Evolutionary conservation across 37 sponge, comb jelly and placozoan genomes (phyloP).

Genomic region (Oopsacas minuta): DNA sequence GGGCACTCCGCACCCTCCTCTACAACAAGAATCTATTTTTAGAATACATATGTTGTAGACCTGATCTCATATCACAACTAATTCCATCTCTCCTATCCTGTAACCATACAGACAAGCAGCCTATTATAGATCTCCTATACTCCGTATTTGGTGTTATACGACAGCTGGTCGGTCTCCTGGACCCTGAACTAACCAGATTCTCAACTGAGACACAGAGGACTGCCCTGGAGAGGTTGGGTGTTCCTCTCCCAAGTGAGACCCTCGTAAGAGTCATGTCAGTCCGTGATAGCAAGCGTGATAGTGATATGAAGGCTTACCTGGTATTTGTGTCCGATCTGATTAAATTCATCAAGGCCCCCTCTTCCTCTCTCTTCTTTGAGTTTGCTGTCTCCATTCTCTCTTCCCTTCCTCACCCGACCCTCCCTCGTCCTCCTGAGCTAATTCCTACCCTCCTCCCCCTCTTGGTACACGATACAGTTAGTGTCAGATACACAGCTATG

Average conservation of each 20-base stretch:
- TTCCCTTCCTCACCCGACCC: background rate
- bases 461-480: background rate
- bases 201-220: background rate
- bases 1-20: background rate
- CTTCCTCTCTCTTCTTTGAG: conserved; percentile 9
- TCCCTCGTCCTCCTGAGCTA: background rate
- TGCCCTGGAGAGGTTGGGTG: background rate
- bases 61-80: background rate
- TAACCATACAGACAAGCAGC: background rate
- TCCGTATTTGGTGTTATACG: background rate
- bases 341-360: background rate
- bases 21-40: background rate
- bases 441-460: background rate
- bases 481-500: background rate
- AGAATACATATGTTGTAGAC: background rate
- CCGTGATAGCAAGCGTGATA: background rate
- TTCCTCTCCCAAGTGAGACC: background rate
- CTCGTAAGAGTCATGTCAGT: background rate
- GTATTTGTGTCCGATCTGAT: background rate
- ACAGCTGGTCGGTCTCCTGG: background rate
- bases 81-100: background rate
- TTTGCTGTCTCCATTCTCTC: background rate
- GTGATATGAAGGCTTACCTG: background rate
- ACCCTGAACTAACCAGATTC: background rate
- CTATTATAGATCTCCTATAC: background rate